phyloP scores from a whole-genome alignment of 2,113 vertebrate genomes.

The Colius striatus region DNA sequence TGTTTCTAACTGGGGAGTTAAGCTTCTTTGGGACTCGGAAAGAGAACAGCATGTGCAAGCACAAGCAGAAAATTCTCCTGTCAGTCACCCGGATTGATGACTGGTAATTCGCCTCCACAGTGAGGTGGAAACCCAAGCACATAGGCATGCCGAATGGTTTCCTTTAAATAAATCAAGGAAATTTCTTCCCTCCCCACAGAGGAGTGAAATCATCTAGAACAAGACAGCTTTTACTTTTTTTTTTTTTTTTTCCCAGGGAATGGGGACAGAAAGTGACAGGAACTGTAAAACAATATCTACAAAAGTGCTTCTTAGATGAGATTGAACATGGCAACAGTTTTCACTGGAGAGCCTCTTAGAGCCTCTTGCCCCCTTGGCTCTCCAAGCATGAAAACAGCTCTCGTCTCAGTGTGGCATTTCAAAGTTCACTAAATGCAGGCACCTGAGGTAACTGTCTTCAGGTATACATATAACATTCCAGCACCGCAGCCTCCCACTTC shows the following conservation, averaged over 20 bases:
- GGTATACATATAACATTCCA: neutral
- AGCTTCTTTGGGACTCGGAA: neutral
- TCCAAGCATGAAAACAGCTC: neutral
- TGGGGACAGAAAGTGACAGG: neutral
- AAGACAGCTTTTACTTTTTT: neutral
- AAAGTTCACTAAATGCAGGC: neutral
- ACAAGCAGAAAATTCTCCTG: neutral
- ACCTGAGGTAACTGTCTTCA: neutral
- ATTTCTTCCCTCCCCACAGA: neutral
- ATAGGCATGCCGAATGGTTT: neutral
- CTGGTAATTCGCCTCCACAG: neutral
- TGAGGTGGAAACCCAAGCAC: neutral
- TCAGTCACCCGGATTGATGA: neutral
- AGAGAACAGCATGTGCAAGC: neutral
- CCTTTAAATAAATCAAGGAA: conserved; percentile 2
- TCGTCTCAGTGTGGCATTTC: neutral
- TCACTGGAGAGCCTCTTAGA: neutral
- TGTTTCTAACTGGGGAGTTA: neutral
- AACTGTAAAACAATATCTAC: neutral
- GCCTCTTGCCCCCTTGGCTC: neutral
- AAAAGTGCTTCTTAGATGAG: neutral
- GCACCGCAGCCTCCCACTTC: neutral
- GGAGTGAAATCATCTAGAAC: neutral
- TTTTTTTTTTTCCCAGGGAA: neutral
- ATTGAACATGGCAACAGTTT: neutral